Base-by-base conservation (phyloP, 2,797 vertebrate species). In the Tarsius wallacei region DNA sequence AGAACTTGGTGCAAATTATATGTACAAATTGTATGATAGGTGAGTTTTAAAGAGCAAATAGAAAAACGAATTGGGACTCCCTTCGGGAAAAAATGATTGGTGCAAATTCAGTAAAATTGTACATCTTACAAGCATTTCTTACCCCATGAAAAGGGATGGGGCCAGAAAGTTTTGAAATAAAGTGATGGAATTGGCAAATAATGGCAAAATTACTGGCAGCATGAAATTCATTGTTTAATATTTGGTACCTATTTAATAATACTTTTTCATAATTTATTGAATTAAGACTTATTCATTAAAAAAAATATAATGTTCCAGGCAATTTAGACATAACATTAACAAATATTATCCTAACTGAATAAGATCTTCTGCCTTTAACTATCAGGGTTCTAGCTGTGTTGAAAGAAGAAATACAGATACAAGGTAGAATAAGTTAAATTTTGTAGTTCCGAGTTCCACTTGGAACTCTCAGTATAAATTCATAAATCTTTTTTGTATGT, bases 91-190 rank as follows among this genome's bases (percentile, higher is more conserved):
- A 0, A 74, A 2, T 80, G 4, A 36, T 8, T 76, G 5, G 0
- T 64, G 2, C 47, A 0, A 70, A 22, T 47, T 22, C 47, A 70
- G 8, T 14, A 68, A 5, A 86, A 77, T 17, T 84, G 76, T 77
- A 17, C 12, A 17, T 68, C 1, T 8, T n/a, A 53, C 1, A 26
- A 68, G 0, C 2, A 26, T 14, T 64, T 11, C 7, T 71, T 76
- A 36, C 1, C 36, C 71, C 1, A 55, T 55, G 14, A 53, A 73
- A 6, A 3, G 0, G 5, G 6, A 4, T 4, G 1, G 6, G 3
- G 1, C 4, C 16, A n/a, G 13, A 47, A 51, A 3, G 0, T 10
- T 64, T 71, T 88, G 11, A 77, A 77, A 66, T 68, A 31, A 90
- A 87, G 33, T 51, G 7, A 42, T 2, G 1, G 2, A 89, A 1